Conservation (phyloP, 2,113 vertebrate genomes). For the Pionites leucogaster region DNA sequence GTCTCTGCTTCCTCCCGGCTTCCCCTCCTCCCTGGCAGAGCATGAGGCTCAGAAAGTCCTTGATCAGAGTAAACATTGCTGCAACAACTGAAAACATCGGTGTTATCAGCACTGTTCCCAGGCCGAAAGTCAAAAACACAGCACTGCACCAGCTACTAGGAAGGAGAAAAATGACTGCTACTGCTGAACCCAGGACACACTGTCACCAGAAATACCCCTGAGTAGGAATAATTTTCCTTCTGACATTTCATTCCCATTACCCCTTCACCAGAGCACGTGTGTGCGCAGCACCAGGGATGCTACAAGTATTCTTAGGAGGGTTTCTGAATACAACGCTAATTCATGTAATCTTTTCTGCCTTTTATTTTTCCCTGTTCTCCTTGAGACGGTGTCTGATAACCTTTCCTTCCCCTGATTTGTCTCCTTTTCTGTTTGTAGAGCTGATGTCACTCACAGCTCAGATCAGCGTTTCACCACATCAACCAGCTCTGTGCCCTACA, state of each 20-base stretch:
- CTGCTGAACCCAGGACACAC: no score
- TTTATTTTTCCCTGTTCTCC: background rate
- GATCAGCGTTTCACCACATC: background rate
- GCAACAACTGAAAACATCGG: no score
- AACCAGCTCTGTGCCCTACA: rapidly evolving
- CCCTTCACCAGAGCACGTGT: rapidly evolving
- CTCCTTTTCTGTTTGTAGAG: background rate
- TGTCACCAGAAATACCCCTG: background rate
- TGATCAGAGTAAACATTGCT: no score
- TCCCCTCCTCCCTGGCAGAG: no score
- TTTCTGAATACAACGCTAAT: background rate
- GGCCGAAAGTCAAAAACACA: no score
- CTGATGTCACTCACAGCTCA: background rate
- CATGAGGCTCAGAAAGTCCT: no score
- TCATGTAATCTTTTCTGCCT: background rate
- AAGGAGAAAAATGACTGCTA: no score
- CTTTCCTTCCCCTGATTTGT: background rate
- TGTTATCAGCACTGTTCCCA: no score
- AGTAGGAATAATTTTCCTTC: background rate
- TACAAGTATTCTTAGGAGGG: background rate
- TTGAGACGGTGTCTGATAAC: background rate
- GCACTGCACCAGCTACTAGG: no score
- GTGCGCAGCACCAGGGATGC: background rate
- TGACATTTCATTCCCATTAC: background rate
- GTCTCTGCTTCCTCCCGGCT: no score